Evolutionary conservation across 2,797 vertebrate species (phyloP).

Genomic region (Phaenicophaeus curvirostris): DNA sequence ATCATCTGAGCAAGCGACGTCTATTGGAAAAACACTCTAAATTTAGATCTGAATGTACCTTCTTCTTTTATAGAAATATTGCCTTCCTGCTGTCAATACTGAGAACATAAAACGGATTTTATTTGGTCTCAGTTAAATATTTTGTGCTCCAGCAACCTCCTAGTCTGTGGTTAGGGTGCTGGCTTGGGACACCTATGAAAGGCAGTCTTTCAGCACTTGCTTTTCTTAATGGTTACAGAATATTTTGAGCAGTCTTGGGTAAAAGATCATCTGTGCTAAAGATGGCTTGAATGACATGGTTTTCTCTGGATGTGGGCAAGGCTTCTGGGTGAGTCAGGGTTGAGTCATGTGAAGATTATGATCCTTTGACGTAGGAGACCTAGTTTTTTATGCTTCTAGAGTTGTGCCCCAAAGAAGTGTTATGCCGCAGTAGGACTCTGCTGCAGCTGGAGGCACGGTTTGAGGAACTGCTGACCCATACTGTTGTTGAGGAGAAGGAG

Average conservation of each 20-base stretch:
- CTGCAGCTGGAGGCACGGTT: not conserved
- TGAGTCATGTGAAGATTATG: slow-evolving; percentile 18
- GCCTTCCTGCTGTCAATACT: not conserved
- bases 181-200: not conserved
- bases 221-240: not conserved
- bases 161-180: not conserved
- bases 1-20: not conserved
- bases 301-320: slow-evolving; percentile 6
- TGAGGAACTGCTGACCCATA: not conserved
- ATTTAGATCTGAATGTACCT: not conserved
- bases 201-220: not conserved
- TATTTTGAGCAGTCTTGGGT: not conserved
- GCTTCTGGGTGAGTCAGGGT: slow-evolving; percentile 6
- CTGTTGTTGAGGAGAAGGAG: not conserved
- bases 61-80: not conserved
- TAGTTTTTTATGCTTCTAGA: not conserved
- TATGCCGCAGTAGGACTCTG: not conserved
- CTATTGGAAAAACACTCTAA: not conserved
- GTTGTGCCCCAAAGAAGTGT: not conserved
- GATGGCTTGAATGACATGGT: not conserved
- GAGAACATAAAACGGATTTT: not conserved
- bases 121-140: not conserved
- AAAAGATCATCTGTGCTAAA: slow-evolving; percentile 26
- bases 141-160: not conserved
- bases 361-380: not conserved